Conservation (phyloP, 2,113 vertebrate genomes). For the Gambusia holbrooki region DNA sequence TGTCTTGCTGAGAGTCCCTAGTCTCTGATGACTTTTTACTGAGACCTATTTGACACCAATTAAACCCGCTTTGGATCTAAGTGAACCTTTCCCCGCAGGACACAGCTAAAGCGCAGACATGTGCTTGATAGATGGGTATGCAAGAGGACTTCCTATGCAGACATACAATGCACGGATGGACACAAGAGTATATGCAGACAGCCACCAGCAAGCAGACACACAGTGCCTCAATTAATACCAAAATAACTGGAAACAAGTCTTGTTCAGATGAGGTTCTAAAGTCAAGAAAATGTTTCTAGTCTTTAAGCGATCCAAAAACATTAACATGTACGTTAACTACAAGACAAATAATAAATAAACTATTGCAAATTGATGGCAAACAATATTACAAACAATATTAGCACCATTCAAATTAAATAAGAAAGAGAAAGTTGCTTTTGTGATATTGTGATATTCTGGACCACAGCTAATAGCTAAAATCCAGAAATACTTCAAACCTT, state of each 20-base stretch:
- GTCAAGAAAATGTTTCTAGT: neutral
- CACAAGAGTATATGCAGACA: constrained; percentile 31
- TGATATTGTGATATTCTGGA: too few relatives aligned
- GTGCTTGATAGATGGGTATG: constrained; percentile 44
- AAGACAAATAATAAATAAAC: too few relatives aligned
- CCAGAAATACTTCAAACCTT: too few relatives aligned
- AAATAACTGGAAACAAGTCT: neutral
- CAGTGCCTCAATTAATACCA: constrained; percentile 5
- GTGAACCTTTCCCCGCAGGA: constrained; percentile 56
- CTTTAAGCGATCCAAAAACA: neutral
- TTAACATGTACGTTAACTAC: too few relatives aligned
- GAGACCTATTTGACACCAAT: constrained; percentile 84
- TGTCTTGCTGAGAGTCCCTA: constrained; percentile 79
- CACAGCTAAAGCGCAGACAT: constrained; percentile 50
- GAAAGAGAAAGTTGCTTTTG: too few relatives aligned
- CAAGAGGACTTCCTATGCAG: constrained; percentile 48
- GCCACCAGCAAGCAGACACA: neutral
- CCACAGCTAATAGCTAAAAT: too few relatives aligned
- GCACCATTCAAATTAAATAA: too few relatives aligned
- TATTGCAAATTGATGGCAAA: too few relatives aligned
- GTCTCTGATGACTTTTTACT: constrained; percentile 75
- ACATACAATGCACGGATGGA: constrained; percentile 31
- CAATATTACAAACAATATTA: too few relatives aligned
- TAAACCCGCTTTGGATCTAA: constrained; percentile 73
- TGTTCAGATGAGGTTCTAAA: neutral